A percentile compares a stretch with the other conserved stretches of the same genome.
These are phyloP conservation scores for Hyles lineata DNA, from an alignment of 2,888 invertebrate species.

Conservation along the genomic window DNA sequence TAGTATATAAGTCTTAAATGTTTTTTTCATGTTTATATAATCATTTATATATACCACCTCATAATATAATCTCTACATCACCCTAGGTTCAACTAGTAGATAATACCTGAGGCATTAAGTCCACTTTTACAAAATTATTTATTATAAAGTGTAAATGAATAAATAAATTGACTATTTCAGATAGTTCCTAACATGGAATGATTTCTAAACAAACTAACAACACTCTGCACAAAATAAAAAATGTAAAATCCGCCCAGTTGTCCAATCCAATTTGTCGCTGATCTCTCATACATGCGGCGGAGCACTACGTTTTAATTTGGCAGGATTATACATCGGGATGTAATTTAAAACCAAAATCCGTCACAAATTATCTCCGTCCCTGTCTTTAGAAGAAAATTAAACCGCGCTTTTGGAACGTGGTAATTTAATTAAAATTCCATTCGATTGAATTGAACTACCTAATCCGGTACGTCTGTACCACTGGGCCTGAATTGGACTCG, in stretches of 20 bases:
- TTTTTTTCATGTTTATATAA: no score
- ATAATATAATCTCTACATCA: no score
- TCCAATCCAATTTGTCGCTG: background rate
- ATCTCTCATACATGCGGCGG: background rate
- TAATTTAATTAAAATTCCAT: slow-evolving; percentile 78
- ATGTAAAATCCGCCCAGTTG: background rate
- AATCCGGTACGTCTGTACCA: slow-evolving; percentile 59
- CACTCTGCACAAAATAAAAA: no score
- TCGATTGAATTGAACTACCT: slow-evolving; percentile 68
- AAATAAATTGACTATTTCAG: no score
- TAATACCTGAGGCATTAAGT: no score
- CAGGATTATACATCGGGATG: slow-evolving; percentile 30
- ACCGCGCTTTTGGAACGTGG: slow-evolving; percentile 53
- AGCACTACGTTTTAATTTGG: slow-evolving; percentile 12
- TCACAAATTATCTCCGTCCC: slow-evolving; percentile 41
- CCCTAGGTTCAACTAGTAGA: no score
- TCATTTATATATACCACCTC: no score
- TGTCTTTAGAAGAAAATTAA: slow-evolving; percentile 53
- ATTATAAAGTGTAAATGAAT: no score
- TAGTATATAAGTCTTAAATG: no score
- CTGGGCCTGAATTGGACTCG: slow-evolving; percentile 43
- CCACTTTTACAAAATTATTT: no score
- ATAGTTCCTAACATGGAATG: no score
- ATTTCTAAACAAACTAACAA: no score
- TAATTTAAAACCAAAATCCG: slow-evolving; percentile 48